phyloP scores from a whole-genome alignment of 1,140 invertebrate species.

The Drosophila sp. region DNA sequence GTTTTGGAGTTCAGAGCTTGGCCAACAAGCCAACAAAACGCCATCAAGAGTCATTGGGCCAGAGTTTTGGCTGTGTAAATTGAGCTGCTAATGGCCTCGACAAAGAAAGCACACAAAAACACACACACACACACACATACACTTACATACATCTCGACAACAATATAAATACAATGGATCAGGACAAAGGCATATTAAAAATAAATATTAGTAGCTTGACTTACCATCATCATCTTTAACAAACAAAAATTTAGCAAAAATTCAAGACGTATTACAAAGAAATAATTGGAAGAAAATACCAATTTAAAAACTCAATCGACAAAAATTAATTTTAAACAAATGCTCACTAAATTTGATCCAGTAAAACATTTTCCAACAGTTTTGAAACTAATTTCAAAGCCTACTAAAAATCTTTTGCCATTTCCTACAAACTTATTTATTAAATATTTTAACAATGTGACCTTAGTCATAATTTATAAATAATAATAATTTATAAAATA shows the following conservation, averaged over 20 bases:
- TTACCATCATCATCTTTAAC: neutral
- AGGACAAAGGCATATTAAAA: constrained; percentile 50
- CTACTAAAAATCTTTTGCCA: too few relatives aligned
- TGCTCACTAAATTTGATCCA: too few relatives aligned
- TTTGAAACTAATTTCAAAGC: too few relatives aligned
- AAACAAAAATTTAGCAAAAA: neutral
- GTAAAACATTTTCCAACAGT: too few relatives aligned
- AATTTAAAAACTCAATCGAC: too few relatives aligned
- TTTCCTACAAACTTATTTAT: too few relatives aligned
- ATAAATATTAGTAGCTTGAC: constrained; percentile 30
- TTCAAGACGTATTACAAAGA: neutral
- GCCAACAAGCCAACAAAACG: constrained; percentile 44
- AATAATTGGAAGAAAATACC: neutral
- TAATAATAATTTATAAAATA: too few relatives aligned
- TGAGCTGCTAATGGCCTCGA: constrained; percentile 72
- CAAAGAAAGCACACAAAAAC: constrained; percentile 25
- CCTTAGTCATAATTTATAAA: too few relatives aligned
- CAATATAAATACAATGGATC: constrained; percentile 45
- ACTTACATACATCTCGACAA: constrained; percentile 21
- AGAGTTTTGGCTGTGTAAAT: constrained; percentile 61
- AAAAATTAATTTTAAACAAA: too few relatives aligned
- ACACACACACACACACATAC: constrained; percentile 26
- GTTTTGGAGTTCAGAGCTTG: constrained; percentile 54
- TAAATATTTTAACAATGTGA: too few relatives aligned
- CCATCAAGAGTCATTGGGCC: constrained; percentile 38